These are phyloP conservation scores for Taenioides sp. DNA, from an alignment of 2,797 vertebrate species.

Conservation along the genomic window DNA sequence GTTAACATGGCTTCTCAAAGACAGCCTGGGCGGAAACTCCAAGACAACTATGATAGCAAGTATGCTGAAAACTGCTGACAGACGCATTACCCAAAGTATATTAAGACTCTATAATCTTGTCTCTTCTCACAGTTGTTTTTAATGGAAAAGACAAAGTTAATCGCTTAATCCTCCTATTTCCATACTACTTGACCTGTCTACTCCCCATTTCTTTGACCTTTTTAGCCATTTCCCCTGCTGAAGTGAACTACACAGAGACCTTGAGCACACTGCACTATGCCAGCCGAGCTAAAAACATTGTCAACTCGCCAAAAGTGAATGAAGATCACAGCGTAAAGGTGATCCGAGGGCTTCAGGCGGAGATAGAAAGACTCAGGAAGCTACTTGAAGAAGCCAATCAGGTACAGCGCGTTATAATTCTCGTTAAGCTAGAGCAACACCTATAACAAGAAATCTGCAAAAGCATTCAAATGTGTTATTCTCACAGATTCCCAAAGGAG, in stretches of 20 bases:
- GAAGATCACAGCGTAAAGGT: conserved; percentile 90
- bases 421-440: conserved; percentile 2
- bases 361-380: conserved; percentile 72
- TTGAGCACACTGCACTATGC: conserved; percentile 94
- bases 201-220: conserved; percentile 3
- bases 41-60: conserved; percentile 97
- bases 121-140: conserved; percentile 10
- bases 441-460: not conserved
- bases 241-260: conserved; percentile 93
- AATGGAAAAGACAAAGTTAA: not conserved
- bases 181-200: conserved; percentile 6
- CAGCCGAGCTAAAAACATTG: conserved; percentile 93
- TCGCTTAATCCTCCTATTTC: not conserved
- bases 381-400: conserved; percentile 88
- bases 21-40: conserved; percentile 96
- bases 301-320: conserved; percentile 94
- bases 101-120: not conserved
- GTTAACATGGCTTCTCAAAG: conserved; percentile 96
- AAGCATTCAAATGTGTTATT: conserved; percentile 1
- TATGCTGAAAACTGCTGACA: conserved; percentile 70
- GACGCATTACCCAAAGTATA: conserved; percentile 4
- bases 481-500: conserved; percentile 81
- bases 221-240: conserved; percentile 91
- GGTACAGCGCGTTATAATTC: conserved; percentile 64
- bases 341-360: conserved; percentile 83